A percentile compares a stretch with the other conserved stretches of the same genome.
phyloP scores from a whole-genome alignment of 1,140 invertebrate species.

The Tetranychus cinnabarinus region DNA sequence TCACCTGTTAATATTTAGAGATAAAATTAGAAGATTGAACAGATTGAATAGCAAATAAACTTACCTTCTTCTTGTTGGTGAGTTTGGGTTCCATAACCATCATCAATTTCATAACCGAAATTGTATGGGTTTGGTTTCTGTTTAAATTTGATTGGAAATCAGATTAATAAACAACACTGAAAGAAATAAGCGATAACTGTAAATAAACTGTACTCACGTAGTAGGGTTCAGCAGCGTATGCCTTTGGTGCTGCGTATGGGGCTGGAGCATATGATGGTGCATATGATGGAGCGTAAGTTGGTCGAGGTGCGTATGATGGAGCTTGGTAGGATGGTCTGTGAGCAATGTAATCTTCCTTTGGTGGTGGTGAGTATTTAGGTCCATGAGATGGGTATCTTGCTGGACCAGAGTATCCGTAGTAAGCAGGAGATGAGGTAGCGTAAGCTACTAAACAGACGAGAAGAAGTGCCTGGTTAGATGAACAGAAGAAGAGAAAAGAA shows the following conservation, averaged over 20 bases:
- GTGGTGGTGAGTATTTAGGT: no score
- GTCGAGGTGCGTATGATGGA: not conserved
- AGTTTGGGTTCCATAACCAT: slow-evolving; percentile 11
- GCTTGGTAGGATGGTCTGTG: no score
- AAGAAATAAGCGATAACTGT: not conserved
- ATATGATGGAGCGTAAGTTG: not conserved
- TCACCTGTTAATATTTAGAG: slow-evolving; percentile 5
- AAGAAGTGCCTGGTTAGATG: no score
- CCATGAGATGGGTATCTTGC: no score
- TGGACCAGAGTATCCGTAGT: not conserved
- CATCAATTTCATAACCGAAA: slow-evolving; percentile 13
- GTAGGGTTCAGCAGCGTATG: not conserved
- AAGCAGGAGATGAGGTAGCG: not conserved
- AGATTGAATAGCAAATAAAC: not conserved
- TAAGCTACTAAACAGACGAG: not conserved
- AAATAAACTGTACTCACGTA: not conserved
- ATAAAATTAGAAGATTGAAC: no score
- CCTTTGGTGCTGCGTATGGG: not conserved
- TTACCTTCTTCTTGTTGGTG: slow-evolving; percentile 12
- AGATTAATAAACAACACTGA: not conserved
- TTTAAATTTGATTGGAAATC: not conserved
- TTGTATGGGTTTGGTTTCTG: slow-evolving; percentile 8
- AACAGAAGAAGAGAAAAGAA: not conserved
- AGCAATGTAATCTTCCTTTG: no score
- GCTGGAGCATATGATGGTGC: not conserved